Conservation (phyloP, 2,113 vertebrate genomes). For the Gasterosteus nipponicus region DNA sequence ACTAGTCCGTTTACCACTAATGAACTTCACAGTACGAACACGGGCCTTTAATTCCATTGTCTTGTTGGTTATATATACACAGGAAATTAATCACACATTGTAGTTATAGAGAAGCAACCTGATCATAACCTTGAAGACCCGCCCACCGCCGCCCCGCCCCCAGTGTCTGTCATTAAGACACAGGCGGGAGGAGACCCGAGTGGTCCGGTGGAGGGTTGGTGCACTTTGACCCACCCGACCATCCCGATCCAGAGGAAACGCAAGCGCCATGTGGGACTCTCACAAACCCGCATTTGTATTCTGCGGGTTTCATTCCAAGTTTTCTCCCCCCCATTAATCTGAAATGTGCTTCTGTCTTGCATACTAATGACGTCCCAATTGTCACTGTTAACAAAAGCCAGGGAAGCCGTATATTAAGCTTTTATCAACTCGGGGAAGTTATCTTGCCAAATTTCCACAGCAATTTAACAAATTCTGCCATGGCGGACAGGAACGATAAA, state of each 20-base stretch:
- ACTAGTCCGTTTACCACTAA: not conserved
- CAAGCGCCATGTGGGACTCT: slow-evolving; percentile 6
- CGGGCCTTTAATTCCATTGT: not conserved
- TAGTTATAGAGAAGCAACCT: slow-evolving; percentile 22
- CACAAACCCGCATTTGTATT: slow-evolving; percentile 47
- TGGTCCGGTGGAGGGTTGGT: slow-evolving; percentile 18
- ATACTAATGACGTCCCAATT: slow-evolving; percentile 54
- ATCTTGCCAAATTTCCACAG: slow-evolving; percentile 15
- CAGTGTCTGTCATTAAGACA: slow-evolving; percentile 31
- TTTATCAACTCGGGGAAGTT: slow-evolving; percentile 37
- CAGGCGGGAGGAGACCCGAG: slow-evolving; percentile 11
- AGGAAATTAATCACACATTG: slow-evolving; percentile 35
- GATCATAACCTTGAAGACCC: not conserved
- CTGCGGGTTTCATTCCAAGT: not conserved
- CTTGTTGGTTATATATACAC: slow-evolving; percentile 21
- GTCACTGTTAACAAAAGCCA: slow-evolving; percentile 51
- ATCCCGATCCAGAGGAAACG: slow-evolving; percentile 14
- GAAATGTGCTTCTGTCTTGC: slow-evolving; percentile 42
- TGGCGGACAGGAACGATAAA: slow-evolving; percentile 1
- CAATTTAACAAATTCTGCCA: slow-evolving; percentile 23
- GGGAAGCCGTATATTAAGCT: slow-evolving; percentile 14
- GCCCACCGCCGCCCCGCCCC: not conserved
- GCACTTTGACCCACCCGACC: not conserved
- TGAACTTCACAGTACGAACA: slow-evolving; percentile 5
- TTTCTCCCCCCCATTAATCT: slow-evolving; percentile 26